Conservation (phyloP, 2,888 invertebrate genomes). For the Macaria liturata region DNA sequence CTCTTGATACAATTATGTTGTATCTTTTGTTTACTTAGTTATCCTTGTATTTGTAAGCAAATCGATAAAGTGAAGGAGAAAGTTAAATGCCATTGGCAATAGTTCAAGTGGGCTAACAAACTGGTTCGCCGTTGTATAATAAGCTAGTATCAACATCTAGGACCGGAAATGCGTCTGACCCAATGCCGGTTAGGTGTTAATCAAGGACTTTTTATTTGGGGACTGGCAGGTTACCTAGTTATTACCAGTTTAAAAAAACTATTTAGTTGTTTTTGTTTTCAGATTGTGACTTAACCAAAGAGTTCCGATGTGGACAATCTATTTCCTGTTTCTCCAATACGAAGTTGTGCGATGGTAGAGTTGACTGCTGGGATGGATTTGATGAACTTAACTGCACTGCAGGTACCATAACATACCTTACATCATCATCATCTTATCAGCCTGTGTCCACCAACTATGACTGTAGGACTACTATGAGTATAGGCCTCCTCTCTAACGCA, state of each 20-base stretch:
- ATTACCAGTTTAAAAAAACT: neutral
- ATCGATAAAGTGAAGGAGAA: constrained; percentile 24
- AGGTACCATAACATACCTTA: constrained; percentile 39
- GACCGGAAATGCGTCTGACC: constrained; percentile 10
- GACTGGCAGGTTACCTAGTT: neutral
- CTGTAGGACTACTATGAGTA: too few species aligned
- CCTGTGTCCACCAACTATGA: too few species aligned
- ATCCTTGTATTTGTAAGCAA: constrained; percentile 10
- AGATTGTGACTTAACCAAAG: constrained; percentile 86
- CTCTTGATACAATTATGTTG: too few species aligned
- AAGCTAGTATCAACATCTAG: constrained; percentile 7
- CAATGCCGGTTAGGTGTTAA: neutral
- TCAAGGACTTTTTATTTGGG: neutral
- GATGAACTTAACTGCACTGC: constrained; percentile 89
- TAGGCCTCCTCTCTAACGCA: too few species aligned
- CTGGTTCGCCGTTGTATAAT: constrained; percentile 23
- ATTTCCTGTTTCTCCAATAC: constrained; percentile 88
- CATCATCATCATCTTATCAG: too few species aligned
- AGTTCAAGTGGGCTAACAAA: constrained; percentile 15
- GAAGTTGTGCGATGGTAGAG: constrained; percentile 87
- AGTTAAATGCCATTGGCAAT: constrained; percentile 15
- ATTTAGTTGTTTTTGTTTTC: constrained; percentile 45
- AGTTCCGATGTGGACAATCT: constrained; percentile 89
- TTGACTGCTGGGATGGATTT: constrained; percentile 91
- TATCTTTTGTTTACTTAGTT: too few species aligned